A percentile compares a stretch with the other conserved stretches of the same genome.
These are phyloP conservation scores for Trachelus troglodyta DNA, from an alignment of 2,888 invertebrate genomes.

Conservation along the genomic window DNA sequence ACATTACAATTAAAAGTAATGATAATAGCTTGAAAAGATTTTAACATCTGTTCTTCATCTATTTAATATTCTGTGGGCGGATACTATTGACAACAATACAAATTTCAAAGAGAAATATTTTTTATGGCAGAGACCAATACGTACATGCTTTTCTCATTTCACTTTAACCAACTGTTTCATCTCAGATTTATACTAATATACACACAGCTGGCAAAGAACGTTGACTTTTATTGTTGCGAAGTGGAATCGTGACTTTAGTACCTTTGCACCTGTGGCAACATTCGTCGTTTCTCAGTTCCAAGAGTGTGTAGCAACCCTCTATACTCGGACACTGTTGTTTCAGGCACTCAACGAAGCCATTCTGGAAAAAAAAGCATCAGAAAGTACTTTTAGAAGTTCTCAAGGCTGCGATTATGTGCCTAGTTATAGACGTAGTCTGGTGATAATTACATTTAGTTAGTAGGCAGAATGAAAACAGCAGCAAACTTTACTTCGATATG, in stretches of 20 bases:
- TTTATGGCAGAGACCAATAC: background rate
- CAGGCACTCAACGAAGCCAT: conserved; percentile 87
- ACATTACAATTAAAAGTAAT: conserved; percentile 44
- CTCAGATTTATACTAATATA: background rate
- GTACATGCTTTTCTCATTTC: background rate
- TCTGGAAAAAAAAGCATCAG: conserved; percentile 68
- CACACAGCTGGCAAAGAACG: background rate
- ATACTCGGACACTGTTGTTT: conserved; percentile 82
- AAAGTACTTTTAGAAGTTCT: conserved; percentile 54
- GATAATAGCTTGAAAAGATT: conserved; percentile 37
- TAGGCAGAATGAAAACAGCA: conserved; percentile 28
- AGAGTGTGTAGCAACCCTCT: conserved; percentile 85
- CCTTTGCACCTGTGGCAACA: conserved; percentile 89
- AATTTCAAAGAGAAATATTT: background rate
- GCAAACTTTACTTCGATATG: conserved; percentile 13
- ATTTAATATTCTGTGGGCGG: background rate
- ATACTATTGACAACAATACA: background rate
- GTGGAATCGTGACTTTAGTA: conserved; percentile 44
- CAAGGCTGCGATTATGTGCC: conserved; percentile 50
- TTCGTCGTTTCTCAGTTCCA: conserved; percentile 77
- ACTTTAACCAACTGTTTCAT: background rate
- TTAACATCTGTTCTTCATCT: conserved; percentile 41
- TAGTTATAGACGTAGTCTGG: background rate
- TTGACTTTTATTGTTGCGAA: background rate
- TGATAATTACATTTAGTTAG: conserved; percentile 44